phyloP scores from a whole-genome alignment of 2,797 vertebrate species.

The Lindbergichthys nudifrons region DNA sequence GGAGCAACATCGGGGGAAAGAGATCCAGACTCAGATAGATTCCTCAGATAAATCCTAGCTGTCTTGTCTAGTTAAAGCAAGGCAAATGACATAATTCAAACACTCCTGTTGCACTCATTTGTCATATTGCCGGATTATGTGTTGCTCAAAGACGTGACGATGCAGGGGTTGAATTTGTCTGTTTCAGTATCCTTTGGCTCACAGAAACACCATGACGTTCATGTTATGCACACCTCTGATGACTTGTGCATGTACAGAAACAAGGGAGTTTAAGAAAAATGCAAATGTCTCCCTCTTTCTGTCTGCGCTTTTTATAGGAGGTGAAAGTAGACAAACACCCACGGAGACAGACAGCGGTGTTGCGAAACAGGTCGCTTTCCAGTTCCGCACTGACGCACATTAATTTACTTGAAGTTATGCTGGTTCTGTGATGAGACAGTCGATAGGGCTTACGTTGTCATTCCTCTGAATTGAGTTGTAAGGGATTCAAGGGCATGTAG shows the following conservation, averaged over 20 bases:
- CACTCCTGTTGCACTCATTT: background rate
- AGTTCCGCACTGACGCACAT: slow-evolving; percentile 52
- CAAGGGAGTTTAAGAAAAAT: slow-evolving; percentile 41
- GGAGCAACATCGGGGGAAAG: slow-evolving; percentile 29
- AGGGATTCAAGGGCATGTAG: slow-evolving; percentile 1
- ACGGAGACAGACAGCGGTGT: slow-evolving; percentile 62
- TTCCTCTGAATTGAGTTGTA: background rate
- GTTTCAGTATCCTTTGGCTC: slow-evolving; percentile 17
- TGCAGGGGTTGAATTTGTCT: background rate
- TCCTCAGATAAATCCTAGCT: slow-evolving; percentile 49
- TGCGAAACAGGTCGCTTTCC: slow-evolving; percentile 67
- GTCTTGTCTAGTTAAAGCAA: slow-evolving; percentile 52
- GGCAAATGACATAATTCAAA: background rate
- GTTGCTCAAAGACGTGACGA: background rate
- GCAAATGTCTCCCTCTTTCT: slow-evolving; percentile 43
- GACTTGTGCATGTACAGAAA: background rate
- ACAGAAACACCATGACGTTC: background rate
- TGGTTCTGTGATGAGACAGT: slow-evolving; percentile 24
- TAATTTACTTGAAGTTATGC: slow-evolving; percentile 34
- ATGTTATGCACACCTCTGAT: slow-evolving; percentile 18
- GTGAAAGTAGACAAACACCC: slow-evolving; percentile 80
- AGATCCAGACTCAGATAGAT: slow-evolving; percentile 47
- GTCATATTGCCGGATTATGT: background rate
- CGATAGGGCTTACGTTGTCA: background rate
- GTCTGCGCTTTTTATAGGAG: slow-evolving; percentile 72